Percentiles rank a stretch among this genome's conserved stretches.
Conservation (phyloP, 1,140 invertebrate genomes). For the Scaptomyza pallida region DNA sequence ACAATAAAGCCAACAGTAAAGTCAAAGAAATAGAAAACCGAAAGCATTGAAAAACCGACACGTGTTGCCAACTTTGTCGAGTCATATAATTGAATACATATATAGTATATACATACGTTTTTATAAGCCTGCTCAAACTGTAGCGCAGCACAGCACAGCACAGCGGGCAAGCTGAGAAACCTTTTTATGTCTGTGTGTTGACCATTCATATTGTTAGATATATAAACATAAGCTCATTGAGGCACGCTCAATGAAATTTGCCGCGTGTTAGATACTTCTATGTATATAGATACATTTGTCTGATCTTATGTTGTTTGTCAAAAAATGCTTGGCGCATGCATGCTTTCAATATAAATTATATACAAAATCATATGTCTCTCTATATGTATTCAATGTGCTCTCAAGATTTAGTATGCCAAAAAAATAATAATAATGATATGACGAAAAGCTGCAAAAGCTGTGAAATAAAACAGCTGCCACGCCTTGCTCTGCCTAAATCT, state of each 20-base stretch:
- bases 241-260: conserved; percentile 59
- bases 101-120: conserved; percentile 25
- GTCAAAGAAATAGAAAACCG: conserved; percentile 42
- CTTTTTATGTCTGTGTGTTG: conserved; percentile 19
- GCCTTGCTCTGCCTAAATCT: conserved; percentile 14
- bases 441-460: conserved; percentile 35
- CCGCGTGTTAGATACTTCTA: conserved; percentile 25
- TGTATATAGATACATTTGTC: conserved; percentile 16
- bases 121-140: conserved; percentile 58
- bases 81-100: conserved; percentile 70
- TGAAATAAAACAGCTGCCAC: conserved; percentile 33
- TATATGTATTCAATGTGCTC: conserved; percentile 12
- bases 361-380: conserved; percentile 41
- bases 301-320: conserved; percentile 12
- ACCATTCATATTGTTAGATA: conserved; percentile 22
- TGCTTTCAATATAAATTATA: conserved; percentile 76
- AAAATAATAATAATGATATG: conserved; percentile 36
- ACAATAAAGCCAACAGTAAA: conserved; percentile 1
- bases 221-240: conserved; percentile 53
- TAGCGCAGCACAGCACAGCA: conserved; percentile 1
- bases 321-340: conserved; percentile 72
- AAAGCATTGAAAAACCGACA: conserved; percentile 48
- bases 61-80: conserved; percentile 66
- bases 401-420: conserved; percentile 37
- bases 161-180: conserved; percentile 23